Evolutionary conservation across 2,113 vertebrate genomes (phyloP).

Genomic region (Corythoichthys haematopterus): DNA sequence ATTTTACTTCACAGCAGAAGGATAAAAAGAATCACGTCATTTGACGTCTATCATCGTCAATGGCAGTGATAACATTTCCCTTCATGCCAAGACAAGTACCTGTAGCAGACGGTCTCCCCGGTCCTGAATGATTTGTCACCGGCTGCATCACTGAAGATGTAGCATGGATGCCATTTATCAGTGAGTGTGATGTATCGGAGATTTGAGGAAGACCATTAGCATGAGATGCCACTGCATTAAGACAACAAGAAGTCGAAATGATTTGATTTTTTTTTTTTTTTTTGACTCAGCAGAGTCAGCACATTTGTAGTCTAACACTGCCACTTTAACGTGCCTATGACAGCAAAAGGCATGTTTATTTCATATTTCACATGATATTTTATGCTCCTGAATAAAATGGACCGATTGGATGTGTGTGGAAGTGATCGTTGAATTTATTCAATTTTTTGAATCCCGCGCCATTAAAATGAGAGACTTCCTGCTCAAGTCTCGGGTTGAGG

Average conservation of each 20-base stretch:
- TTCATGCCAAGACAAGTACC: constrained; percentile 58
- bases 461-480: too few relatives aligned
- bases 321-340: background rate
- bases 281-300: background rate
- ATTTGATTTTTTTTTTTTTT: background rate
- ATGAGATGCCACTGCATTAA: constrained; percentile 45
- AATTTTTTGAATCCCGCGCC: too few relatives aligned
- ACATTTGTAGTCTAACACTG: background rate
- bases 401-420: too few relatives aligned
- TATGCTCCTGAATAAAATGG: too few relatives aligned
- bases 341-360: background rate
- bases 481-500: too few relatives aligned
- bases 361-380: too few relatives aligned
- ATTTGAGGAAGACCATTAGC: constrained; percentile 42
- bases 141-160: constrained; percentile 65
- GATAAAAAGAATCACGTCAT: too few relatives aligned
- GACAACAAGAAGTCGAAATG: constrained; percentile 7
- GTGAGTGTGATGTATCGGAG: constrained; percentile 44
- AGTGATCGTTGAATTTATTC: background rate
- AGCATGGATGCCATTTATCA: constrained; percentile 77
- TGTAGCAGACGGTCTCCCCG: constrained; percentile 73
- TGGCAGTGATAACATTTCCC: background rate
- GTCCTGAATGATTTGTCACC: constrained; percentile 62
- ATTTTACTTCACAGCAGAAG: too few relatives aligned
- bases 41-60: too few relatives aligned